Conservation (phyloP, 1,140 invertebrate genomes). For the Pogonomyrmex barbatus region DNA sequence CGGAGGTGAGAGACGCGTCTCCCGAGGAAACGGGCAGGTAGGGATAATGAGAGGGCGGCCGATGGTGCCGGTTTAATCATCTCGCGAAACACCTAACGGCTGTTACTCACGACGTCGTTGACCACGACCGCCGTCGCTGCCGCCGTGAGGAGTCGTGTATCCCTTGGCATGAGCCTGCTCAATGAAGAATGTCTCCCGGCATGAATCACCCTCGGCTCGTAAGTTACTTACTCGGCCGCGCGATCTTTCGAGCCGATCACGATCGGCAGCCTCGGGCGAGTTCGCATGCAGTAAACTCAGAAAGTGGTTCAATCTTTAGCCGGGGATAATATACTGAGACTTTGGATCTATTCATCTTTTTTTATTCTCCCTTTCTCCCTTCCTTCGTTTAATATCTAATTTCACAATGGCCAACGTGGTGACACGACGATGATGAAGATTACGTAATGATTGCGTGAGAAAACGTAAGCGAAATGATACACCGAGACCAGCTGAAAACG, state of each 20-base stretch:
- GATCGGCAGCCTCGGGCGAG: constrained; percentile 16
- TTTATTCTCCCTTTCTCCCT: neutral
- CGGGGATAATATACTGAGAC: neutral
- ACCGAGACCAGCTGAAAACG: constrained; percentile 16
- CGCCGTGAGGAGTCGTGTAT: constrained; percentile 1
- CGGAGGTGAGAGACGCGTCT: constrained; percentile 50
- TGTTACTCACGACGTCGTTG: constrained; percentile 66
- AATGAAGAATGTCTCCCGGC: neutral
- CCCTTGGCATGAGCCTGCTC: constrained; percentile 2
- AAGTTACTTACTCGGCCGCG: neutral
- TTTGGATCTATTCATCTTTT: neutral
- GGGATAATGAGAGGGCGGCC: constrained; percentile 76
- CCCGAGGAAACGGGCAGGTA: neutral
- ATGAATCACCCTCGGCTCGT: constrained; percentile 40
- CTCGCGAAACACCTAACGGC: constrained; percentile 73
- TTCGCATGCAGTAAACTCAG: neutral
- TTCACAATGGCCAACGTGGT: neutral
- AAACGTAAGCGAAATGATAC: constrained; percentile 18
- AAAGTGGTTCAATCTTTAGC: constrained; percentile 1
- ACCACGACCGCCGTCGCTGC: constrained; percentile 38
- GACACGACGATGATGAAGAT: neutral
- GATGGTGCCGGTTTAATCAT: constrained; percentile 74
- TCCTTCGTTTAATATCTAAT: neutral
- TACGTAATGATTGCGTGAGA: neutral
- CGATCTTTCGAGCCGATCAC: neutral